Base-by-base conservation (phyloP, 2,888 invertebrate species). In the Eumacrocentrus americanus region DNA sequence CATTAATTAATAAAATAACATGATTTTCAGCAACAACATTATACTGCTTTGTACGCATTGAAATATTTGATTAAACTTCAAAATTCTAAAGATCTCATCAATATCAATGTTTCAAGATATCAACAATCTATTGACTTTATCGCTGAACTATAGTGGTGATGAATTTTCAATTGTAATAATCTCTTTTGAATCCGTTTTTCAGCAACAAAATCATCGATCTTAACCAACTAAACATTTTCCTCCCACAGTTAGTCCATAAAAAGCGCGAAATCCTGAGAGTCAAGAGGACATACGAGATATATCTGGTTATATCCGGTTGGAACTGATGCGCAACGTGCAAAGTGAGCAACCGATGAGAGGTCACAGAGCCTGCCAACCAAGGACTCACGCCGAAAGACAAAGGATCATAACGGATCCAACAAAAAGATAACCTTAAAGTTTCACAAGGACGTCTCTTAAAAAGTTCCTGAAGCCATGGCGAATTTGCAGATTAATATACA, bases 271-370 rank as follows among this genome's bases (percentile, higher is more conserved):
- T 42, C 54, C 51, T 48, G 40, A 50, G 14, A 44, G 23, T 25
- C 38, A 47, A 58, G 54, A 22, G 50, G 22, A 42, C 3, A 63
- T 60, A 61, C 63, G 58, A 58, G 69, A 65, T 66, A 65, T 67
- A 67, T 70, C 73, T 65, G 70, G 69, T 68, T 72, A 63, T 70
- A 70, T 71, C 70, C 73, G 67, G 72, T 71, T 72, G 60, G 56
- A 67, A 69, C 70, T 65, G 67, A 61, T 64, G 62, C 58, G 52
- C 55, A 16, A 23, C 47, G 38, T 56, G 54, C 61, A 52, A 60
- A 62, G 58, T 59, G 55, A 58, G 58, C 53, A 61, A 58, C 53
- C 46, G 52, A 44, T 22, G 59, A 38, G 23, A 55, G 55, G 18
- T 12, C 48, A 23, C 14, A 57, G 16, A 48, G 46, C 20, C 23